Evolutionary conservation across 2,113 vertebrate species (phyloP), one percentile per base, ranked within the genome.

Genomic region (Plestiodon gilberti): DNA sequence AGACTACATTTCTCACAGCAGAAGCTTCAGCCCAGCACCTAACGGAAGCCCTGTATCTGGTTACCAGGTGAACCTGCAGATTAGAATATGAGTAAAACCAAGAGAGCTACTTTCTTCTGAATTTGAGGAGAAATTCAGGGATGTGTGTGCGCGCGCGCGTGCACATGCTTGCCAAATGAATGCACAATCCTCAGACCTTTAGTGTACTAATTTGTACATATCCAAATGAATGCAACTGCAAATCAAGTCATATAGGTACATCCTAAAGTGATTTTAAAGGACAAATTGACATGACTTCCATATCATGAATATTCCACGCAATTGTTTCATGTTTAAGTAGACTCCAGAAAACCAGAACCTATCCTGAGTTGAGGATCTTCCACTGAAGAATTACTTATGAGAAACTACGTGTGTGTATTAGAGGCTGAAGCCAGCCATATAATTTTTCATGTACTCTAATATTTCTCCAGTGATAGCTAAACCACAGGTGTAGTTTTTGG

Each of bases 41-140:
- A 1, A 9, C 1, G 75, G 82, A 90, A 92, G 94, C 79, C 67
- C 81, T 93, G 94, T 87, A 87, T 87, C 78, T 87, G 85, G 85
- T 64, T 87, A 87, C 88, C 52, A 43, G 89, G 91, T 67, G 88
- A 91, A 88, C 92, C 85, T 90, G 80, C 88, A 90, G 91, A 94
- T 95, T 92, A 95, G 89, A 65, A 67, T 74, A 75, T 81, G 78
- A 87, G 78, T 38, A 75, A 87, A 87, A 70, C 85, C 85, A 81
- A 78, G 78, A 38, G 48, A 76, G 82, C 70, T 74, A 25, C 78
- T 43, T 40, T 74, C 71, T 57, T 55, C 61, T 14, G 48, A 30
- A 17, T 30, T 75, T 75, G 70, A 81, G 15, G 48, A 86, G 59
- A 11, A 67, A 86, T n/a, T n/a, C n/a, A n/a, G n/a, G n/a, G n/a